These are phyloP conservation scores for Synergus itoensis DNA, from an alignment of 2,888 invertebrate genomes.

Conservation along the genomic window DNA sequence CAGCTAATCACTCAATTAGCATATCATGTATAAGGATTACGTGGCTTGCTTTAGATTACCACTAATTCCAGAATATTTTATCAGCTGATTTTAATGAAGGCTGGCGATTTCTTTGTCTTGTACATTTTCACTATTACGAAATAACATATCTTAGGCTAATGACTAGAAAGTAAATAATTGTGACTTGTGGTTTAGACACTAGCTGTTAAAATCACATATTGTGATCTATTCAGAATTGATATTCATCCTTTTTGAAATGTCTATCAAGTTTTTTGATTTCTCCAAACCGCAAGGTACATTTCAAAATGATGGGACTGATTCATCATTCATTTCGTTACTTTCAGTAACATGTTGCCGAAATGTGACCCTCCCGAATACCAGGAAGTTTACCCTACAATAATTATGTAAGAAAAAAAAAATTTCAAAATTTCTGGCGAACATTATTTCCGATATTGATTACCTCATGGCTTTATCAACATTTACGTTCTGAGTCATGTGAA, in stretches of 20 bases:
- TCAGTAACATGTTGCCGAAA: slow-evolving; percentile 11
- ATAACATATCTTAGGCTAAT: slow-evolving; percentile 4
- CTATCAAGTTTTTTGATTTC: slow-evolving; percentile 5
- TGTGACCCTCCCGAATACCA: neutral
- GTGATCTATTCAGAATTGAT: slow-evolving; percentile 8
- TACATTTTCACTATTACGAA: neutral
- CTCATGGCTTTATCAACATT: neutral
- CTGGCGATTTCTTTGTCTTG: neutral
- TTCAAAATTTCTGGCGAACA: neutral
- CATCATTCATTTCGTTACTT: neutral
- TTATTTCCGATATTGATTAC: neutral
- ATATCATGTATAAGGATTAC: neutral
- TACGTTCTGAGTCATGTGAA: slow-evolving; percentile 27
- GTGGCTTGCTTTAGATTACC: neutral
- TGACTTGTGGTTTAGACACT: neutral
- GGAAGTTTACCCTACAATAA: neutral
- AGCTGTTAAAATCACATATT: slow-evolving; percentile 37
- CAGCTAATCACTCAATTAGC: neutral
- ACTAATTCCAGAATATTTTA: neutral
- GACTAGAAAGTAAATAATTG: slow-evolving; percentile 8
- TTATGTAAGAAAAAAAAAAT: slow-evolving; percentile 9
- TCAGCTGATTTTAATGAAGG: neutral
- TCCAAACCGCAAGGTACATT: slow-evolving; percentile 5
- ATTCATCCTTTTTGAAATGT: neutral
- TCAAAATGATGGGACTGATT: slow-evolving; percentile 9